These are phyloP conservation scores for Megathymus violae DNA, from an alignment of 1,140 invertebrate species.

Conservation along the genomic window DNA sequence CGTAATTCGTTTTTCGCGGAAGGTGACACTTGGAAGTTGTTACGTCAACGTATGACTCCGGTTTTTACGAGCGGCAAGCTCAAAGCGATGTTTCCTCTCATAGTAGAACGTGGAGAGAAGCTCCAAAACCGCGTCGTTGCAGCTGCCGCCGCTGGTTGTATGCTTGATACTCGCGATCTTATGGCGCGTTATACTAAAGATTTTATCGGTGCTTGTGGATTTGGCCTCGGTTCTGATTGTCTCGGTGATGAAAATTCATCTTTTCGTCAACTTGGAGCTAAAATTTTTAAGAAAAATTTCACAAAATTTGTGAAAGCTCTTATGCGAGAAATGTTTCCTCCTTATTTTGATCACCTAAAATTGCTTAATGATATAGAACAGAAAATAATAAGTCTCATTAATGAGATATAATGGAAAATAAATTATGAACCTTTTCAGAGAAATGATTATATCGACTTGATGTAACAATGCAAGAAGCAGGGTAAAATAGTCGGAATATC, in stretches of 20 bases:
- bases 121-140: not conserved
- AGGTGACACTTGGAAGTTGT: not conserved
- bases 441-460: slow-evolving; percentile 4
- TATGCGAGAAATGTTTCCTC: not conserved
- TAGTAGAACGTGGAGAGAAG: not conserved
- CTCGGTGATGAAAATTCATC: not conserved
- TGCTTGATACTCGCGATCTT: not conserved
- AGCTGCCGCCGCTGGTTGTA: not conserved
- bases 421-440: slow-evolving; percentile 1
- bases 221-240: not conserved
- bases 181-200: not conserved
- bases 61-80: not conserved
- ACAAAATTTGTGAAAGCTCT: not conserved
- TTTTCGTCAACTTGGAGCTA: slow-evolving; percentile 1
- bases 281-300: not conserved
- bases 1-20: slow-evolving; percentile 5
- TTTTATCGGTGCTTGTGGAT: not conserved
- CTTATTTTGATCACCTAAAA: not conserved
- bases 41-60: not conserved
- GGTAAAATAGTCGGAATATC: not conserved
- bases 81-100: not conserved
- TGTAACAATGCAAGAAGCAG: slow-evolving; percentile 1
- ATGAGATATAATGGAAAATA: not conserved
- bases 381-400: not conserved
- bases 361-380: not conserved